A percentile compares a stretch with the other conserved stretches of the same genome.
Evolutionary conservation across 2,888 invertebrate species (phyloP).

Genomic region (Hyalella azteca): DNA sequence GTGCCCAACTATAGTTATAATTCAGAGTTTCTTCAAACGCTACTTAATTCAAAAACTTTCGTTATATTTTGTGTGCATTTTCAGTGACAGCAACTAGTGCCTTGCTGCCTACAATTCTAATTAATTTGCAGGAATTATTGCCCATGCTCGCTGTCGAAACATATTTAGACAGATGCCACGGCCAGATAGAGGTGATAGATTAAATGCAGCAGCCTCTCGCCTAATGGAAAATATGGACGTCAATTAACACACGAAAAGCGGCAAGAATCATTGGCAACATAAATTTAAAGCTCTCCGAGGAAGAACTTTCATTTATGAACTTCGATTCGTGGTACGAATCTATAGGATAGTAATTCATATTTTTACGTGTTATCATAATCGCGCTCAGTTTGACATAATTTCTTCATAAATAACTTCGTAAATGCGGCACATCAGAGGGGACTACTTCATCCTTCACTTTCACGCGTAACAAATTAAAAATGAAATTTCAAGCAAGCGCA

Average conservation of each 20-base stretch:
- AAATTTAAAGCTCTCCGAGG: background rate
- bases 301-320: background rate
- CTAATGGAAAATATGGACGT: conserved; percentile 23
- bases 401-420: background rate
- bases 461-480: too few relatives aligned
- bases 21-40: background rate
- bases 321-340: background rate
- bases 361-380: background rate
- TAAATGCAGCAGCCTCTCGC: background rate
- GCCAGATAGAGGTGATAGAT: background rate
- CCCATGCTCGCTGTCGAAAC: background rate
- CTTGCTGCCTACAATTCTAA: background rate
- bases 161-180: background rate
- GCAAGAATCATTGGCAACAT: conserved; percentile 1
- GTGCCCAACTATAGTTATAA: background rate
- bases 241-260: conserved; percentile 22
- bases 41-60: background rate
- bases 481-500: too few relatives aligned
- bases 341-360: background rate
- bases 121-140: conserved; percentile 1
- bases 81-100: too few relatives aligned
- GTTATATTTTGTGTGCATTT: background rate
- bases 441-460: too few relatives aligned
- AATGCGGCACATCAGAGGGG: too few relatives aligned
- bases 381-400: background rate